Evolutionary conservation across 2,888 invertebrate species (phyloP), one percentile per base, ranked within the genome.

Genomic region (Drosophila mayaguana): DNA sequence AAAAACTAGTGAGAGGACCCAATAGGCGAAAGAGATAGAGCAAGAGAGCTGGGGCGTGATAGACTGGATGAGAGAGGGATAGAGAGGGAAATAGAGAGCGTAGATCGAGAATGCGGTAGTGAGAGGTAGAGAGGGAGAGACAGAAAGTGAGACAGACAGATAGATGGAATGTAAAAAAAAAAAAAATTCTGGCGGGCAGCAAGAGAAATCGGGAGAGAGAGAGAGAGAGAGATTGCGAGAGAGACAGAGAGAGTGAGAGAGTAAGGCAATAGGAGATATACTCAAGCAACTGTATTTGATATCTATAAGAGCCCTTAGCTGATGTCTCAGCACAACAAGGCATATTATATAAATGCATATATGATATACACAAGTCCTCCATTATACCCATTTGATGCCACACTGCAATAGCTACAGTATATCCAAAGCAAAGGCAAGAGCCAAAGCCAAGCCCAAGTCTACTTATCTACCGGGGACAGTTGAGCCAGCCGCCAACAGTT

Each of bases 391-490:
- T 3, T 56, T 18, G 3, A 20, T 3, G 8, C 0, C 11, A 1
- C 18, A 14, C 22, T 22, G 32, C 32, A 34, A 11, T 11, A 20
- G 8, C 22, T 12, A 25, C 14, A 34, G 43, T 38, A 56, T 63
- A 40, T 40, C 22, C 38, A 63, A 67, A 2, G 36, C 53, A 12
- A 6, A 16, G 25, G 38, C 38, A 16, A 38, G 38, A 50, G 64
- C 34, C 28, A 65, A 60, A 63, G 62, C 36, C 60, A 63, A 59
- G 62, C 55, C 61, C 70, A 74, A 74, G 68, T 83, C 81, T 84
- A 87, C 84, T 84, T 84, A 84, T 83, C 84, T 76, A 71, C 32
- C 65, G 60, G 78, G 81, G 73, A 70, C 82, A 76, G 78, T 59
- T 64, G 63, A 64, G 67, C 40, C 74, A 68, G 76, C 70, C 73